A percentile compares a stretch with the other conserved stretches of the same genome.
phyloP scores from a whole-genome alignment of 2,113 vertebrate genomes.

The Gavialis gangeticus region DNA sequence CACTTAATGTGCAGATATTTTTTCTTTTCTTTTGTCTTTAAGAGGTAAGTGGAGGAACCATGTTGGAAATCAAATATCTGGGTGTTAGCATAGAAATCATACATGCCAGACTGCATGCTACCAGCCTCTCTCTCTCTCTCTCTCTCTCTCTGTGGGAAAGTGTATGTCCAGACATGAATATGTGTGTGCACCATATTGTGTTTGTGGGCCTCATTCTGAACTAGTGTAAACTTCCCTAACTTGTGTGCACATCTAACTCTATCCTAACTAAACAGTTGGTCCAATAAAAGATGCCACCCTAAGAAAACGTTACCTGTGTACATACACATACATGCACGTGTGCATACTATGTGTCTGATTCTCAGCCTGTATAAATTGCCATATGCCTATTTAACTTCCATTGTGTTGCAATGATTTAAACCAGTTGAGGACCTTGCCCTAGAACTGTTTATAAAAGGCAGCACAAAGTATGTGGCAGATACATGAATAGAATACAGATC shows the following conservation, averaged over 20 bases:
- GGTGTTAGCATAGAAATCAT: not conserved
- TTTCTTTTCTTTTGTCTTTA: constrained; percentile 23
- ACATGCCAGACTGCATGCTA: not conserved
- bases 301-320: too few relatives aligned
- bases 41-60: not conserved
- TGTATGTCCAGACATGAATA: not conserved
- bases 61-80: not conserved
- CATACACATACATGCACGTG: not conserved
- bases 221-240: not conserved
- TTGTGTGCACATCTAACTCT: not conserved
- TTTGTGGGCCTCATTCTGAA: not conserved
- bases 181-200: rapidly evolving
- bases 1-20: constrained; percentile 25
- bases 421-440: not conserved
- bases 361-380: not conserved
- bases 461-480: rapidly evolving
- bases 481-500: rapidly evolving
- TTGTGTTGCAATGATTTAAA: not conserved
- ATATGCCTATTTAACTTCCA: not conserved
- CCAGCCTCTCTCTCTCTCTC: not conserved
- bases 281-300: too few relatives aligned
- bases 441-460: not conserved
- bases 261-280: too few relatives aligned
- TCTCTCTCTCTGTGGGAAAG: not conserved
- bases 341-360: not conserved